A percentile compares a stretch with the other conserved stretches of the same genome.
phyloP scores from a whole-genome alignment of 37 sponge, comb jelly and placozoan species.

The Halisarca cf. caerulea region DNA sequence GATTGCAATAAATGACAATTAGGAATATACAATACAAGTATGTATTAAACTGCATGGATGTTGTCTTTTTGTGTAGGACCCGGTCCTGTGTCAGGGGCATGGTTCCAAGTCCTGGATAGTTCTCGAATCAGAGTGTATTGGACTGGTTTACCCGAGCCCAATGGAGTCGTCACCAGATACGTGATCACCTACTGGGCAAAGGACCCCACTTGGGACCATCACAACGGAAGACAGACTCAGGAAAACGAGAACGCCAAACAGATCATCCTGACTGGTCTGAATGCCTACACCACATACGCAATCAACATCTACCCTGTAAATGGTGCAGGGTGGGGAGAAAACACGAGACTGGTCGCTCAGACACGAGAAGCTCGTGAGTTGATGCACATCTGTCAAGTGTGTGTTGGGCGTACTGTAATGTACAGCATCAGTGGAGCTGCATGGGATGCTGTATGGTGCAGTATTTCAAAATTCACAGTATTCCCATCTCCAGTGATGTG shows the following conservation, averaged over 20 bases:
- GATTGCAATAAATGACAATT: too few species aligned
- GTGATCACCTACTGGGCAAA: not conserved
- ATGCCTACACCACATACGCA: not conserved
- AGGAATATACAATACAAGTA: too few species aligned
- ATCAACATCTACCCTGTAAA: not conserved
- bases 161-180: slow-evolving; percentile 1
- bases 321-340: not conserved
- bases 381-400: too few species aligned
- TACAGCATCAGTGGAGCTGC: too few species aligned
- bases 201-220: not conserved
- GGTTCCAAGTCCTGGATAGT: not conserved
- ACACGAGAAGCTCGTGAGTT: not conserved
- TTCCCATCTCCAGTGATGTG: too few species aligned
- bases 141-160: not conserved
- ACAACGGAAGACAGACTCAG: not conserved
- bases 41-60: too few species aligned
- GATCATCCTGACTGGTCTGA: not conserved
- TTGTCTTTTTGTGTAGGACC: too few species aligned
- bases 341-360: not conserved
- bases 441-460: too few species aligned
- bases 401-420: too few species aligned
- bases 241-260: not conserved
- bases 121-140: not conserved
- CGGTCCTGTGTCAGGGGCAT: not conserved
- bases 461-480: too few species aligned